Evolutionary conservation across 2,888 invertebrate genomes (phyloP).

Genomic region (Digitonthophagus gazella): DNA sequence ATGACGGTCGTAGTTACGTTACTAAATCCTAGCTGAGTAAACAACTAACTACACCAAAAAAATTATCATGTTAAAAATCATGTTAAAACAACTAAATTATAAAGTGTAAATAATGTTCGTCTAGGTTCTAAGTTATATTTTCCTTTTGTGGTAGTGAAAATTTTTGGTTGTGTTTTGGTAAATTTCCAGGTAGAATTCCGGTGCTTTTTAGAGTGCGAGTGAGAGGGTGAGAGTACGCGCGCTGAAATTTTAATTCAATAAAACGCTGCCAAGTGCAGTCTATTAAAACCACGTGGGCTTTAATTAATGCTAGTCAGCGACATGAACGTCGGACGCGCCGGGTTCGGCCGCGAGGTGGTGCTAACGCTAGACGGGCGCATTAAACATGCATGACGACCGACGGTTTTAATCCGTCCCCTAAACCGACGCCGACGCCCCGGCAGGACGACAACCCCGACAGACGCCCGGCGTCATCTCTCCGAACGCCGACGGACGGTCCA

Average conservation of each 20-base stretch:
- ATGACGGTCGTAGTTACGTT: too few relatives aligned
- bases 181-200: not conserved
- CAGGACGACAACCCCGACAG: not conserved
- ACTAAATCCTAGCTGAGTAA: too few relatives aligned
- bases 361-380: not conserved
- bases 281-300: slow-evolving; percentile 6
- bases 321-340: not conserved
- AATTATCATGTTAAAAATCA: too few relatives aligned
- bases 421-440: not conserved
- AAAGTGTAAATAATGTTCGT: too few relatives aligned
- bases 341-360: not conserved
- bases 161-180: too few relatives aligned
- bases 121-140: too few relatives aligned
- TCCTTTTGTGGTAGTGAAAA: too few relatives aligned
- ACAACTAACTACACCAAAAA: too few relatives aligned
- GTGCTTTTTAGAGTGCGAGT: too few relatives aligned
- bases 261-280: slow-evolving; percentile 2
- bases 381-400: not conserved
- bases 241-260: slow-evolving; percentile 16
- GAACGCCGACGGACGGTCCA: not conserved
- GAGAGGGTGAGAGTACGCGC: not conserved
- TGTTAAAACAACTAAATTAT: too few relatives aligned
- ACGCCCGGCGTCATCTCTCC: not conserved
- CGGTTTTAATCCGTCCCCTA: not conserved
- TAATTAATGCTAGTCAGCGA: slow-evolving; percentile 12